A percentile compares a stretch with the other conserved stretches of the same genome.
These are phyloP conservation scores for Andricus grossulariae DNA, from an alignment of 1,140 invertebrate species.

Conservation along the genomic window DNA sequence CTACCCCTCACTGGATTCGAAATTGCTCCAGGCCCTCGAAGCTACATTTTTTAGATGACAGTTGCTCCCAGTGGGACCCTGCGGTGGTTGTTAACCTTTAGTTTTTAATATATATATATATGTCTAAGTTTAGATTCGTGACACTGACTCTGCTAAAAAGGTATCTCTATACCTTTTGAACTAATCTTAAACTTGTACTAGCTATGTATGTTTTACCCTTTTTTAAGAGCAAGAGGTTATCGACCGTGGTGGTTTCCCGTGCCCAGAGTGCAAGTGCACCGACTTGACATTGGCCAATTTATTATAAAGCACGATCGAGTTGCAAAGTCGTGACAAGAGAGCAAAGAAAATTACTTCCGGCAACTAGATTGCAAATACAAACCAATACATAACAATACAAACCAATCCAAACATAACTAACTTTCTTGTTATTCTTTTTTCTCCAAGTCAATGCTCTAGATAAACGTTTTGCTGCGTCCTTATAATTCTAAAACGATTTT, in stretches of 20 bases:
- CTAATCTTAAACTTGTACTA: background rate
- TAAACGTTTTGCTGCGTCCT: too few relatives aligned
- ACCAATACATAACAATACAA: background rate
- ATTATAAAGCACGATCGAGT: slow-evolving; percentile 23
- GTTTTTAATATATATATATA: too few relatives aligned
- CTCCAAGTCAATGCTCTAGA: too few relatives aligned
- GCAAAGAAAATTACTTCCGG: slow-evolving; percentile 19
- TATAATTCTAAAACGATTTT: too few relatives aligned
- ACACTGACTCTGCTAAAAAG: too few relatives aligned
- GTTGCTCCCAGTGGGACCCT: too few relatives aligned
- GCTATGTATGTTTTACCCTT: background rate
- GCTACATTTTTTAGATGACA: too few relatives aligned
- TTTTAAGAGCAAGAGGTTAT: background rate
- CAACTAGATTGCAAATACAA: background rate
- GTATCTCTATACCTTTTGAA: background rate
- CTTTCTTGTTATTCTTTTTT: too few relatives aligned
- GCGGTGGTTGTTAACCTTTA: too few relatives aligned
- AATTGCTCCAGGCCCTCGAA: too few relatives aligned
- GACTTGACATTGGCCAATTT: slow-evolving; percentile 24
- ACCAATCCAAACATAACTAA: background rate
- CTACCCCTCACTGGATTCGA: too few relatives aligned
- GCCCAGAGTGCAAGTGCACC: slow-evolving; percentile 1
- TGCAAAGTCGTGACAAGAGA: slow-evolving; percentile 21
- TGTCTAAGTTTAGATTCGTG: too few relatives aligned
- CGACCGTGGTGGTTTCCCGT: background rate